These are phyloP conservation scores for Notodromas monacha DNA, from an alignment of 2,888 invertebrate species.

Conservation along the genomic window DNA sequence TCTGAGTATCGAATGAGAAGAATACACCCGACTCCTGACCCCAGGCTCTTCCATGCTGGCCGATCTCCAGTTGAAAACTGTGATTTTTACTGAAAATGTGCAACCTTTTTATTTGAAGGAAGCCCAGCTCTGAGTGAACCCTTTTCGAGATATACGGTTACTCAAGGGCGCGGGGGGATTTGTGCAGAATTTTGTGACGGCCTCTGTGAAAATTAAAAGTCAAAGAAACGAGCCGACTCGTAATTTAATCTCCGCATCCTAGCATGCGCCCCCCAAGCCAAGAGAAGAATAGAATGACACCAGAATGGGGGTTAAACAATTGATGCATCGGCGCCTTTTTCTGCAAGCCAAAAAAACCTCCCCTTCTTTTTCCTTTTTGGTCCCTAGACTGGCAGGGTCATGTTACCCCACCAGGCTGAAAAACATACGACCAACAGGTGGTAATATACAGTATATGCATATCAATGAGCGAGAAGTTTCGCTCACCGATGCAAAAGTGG, in stretches of 20 bases:
- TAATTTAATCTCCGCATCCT: slow-evolving; percentile 4
- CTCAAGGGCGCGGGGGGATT: slow-evolving; percentile 4
- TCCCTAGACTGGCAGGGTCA: slow-evolving; percentile 4
- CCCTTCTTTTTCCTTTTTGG: slow-evolving; percentile 4
- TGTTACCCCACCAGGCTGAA: slow-evolving; percentile 4
- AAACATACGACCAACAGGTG: slow-evolving; percentile 4
- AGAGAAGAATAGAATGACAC: slow-evolving; percentile 4
- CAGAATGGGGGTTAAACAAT: slow-evolving; percentile 4
- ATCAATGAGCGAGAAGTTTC: slow-evolving; percentile 4
- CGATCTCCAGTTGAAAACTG: slow-evolving; percentile 4
- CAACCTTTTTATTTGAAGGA: slow-evolving; percentile 4
- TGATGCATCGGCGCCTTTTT: slow-evolving; percentile 4
- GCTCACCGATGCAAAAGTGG: slow-evolving; percentile 2
- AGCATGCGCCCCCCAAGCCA: slow-evolving; percentile 4
- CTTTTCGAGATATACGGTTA: slow-evolving; percentile 4
- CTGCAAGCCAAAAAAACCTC: slow-evolving; percentile 4
- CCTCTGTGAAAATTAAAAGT: slow-evolving; percentile 4
- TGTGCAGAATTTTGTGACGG: slow-evolving; percentile 4
- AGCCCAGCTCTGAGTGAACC: slow-evolving; percentile 4
- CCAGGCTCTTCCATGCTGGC: slow-evolving; percentile 2
- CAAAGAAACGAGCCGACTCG: slow-evolving; percentile 4
- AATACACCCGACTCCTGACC: slow-evolving; percentile 4
- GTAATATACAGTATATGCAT: slow-evolving; percentile 4
- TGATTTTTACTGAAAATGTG: slow-evolving; percentile 4
- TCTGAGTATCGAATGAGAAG: slow-evolving; percentile 4